A percentile compares a stretch with the other conserved stretches of the same genome.
These are phyloP conservation scores for Chelonia mydas DNA, from an alignment of 2,797 vertebrate species.

Conservation along the genomic window DNA sequence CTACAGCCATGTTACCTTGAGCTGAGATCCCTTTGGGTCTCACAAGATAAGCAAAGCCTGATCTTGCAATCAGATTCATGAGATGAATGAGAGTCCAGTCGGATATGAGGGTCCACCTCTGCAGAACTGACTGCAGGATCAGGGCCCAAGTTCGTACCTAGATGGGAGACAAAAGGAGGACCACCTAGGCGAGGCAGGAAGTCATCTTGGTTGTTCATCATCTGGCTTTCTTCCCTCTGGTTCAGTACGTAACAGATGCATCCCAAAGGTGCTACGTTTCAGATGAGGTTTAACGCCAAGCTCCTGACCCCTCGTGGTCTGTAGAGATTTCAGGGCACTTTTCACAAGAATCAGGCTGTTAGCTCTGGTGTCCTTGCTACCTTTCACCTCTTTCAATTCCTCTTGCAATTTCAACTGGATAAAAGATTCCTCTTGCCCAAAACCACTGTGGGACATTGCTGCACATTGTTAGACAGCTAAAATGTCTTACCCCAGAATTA, in stretches of 20 bases:
- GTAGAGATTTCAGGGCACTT: neutral
- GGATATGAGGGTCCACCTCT: neutral
- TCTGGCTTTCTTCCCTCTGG: conserved; percentile 4
- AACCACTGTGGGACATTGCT: neutral
- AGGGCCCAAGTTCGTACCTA: neutral
- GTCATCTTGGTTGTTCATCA: neutral
- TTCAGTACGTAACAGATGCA: neutral
- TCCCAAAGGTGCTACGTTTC: neutral
- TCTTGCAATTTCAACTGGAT: neutral
- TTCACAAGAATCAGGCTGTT: neutral
- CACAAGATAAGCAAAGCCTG: fast-evolving
- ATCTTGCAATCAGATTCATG: neutral
- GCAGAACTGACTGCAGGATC: neutral
- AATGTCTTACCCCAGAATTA: neutral
- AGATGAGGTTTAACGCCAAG: neutral
- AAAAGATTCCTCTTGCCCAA: neutral
- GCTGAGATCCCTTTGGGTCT: neutral
- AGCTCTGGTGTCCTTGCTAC: neutral
- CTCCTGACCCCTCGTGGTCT: neutral
- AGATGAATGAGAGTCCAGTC: neutral
- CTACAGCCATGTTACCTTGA: conserved; percentile 18
- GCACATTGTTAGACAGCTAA: neutral
- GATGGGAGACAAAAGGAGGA: conserved; percentile 25
- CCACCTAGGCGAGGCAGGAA: neutral
- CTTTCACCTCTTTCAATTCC: neutral